Evolutionary conservation across 1,140 invertebrate species (phyloP).

Genomic region (Hypsibius dujardini): DNA sequence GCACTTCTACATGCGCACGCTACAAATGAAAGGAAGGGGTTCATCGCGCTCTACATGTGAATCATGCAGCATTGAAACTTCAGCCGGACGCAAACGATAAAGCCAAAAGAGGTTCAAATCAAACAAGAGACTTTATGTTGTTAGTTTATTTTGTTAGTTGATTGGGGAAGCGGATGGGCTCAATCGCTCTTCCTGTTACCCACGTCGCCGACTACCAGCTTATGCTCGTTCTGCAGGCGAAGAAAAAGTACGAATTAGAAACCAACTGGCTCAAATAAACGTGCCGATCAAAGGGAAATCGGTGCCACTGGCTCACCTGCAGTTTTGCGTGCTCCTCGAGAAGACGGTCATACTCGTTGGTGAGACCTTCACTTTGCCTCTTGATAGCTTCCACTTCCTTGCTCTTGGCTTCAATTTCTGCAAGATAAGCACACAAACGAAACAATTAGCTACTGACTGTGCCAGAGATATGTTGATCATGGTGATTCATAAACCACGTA

Average conservation of each 20-base stretch:
- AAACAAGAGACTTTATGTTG: background rate
- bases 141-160: background rate
- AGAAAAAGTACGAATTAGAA: no score
- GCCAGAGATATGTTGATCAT: background rate
- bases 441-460: constrained; percentile 16
- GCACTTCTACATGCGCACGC: no score
- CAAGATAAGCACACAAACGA: constrained; percentile 15
- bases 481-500: no score
- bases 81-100: no score
- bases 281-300: no score
- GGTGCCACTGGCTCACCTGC: constrained; percentile 41
- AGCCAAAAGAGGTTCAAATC: no score
- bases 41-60: no score
- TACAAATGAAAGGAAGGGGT: no score
- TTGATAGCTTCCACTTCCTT: constrained; percentile 62
- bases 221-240: background rate
- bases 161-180: background rate
- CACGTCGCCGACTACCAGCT: background rate
- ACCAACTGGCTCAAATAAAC: no score
- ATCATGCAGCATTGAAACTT: no score
- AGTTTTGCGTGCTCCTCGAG: constrained; percentile 60
- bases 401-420: constrained; percentile 31
- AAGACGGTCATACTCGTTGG: constrained; percentile 71
- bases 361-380: constrained; percentile 63
- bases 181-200: background rate